Evolutionary conservation across 2,797 vertebrate species (phyloP).

Genomic region (Molothrus ater): DNA sequence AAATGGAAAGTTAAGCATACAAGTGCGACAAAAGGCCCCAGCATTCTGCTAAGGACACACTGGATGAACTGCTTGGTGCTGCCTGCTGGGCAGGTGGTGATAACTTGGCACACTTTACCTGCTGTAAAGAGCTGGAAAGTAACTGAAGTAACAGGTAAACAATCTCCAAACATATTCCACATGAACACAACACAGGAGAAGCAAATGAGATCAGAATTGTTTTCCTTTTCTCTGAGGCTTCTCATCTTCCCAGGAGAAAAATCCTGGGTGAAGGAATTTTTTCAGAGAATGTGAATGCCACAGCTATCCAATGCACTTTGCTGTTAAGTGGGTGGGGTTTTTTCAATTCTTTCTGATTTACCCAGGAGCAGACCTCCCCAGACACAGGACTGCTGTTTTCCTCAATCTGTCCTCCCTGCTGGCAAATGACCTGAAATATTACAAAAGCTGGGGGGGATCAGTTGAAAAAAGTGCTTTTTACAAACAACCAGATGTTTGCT

Average conservation of each 20-base stretch:
- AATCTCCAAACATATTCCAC: no score
- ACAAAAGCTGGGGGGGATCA: background rate
- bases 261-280: no score
- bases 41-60: background rate
- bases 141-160: background rate
- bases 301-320: background rate
- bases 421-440: background rate
- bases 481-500: background rate
- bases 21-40: background rate
- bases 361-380: background rate
- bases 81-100: background rate
- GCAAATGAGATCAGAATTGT: no score
- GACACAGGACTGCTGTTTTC: background rate
- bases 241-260: no score
- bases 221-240: no score
- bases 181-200: no score
- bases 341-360: background rate
- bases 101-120: background rate
- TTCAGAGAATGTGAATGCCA: no score
- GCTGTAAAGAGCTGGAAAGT: background rate
- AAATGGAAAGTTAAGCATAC: background rate
- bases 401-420: background rate
- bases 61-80: background rate
- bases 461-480: background rate
- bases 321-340: background rate